These are phyloP conservation scores for Sycophila texana DNA, from an alignment of 2,888 invertebrate genomes.

Conservation along the genomic window DNA sequence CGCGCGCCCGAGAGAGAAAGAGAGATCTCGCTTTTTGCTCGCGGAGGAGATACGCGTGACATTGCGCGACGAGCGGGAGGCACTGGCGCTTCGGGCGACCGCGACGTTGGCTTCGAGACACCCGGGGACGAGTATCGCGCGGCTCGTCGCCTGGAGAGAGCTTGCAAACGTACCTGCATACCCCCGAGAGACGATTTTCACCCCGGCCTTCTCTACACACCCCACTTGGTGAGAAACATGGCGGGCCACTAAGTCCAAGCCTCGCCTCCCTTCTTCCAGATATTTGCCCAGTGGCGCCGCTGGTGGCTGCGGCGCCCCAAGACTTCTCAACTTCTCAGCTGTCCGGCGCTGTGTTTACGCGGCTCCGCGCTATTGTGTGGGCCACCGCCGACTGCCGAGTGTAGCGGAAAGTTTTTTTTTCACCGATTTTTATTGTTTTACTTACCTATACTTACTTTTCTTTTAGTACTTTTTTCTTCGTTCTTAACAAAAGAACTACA, in stretches of 20 bases:
- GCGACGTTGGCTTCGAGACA: too few species aligned
- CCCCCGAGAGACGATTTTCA: constrained; percentile 75
- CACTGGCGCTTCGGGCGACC: not conserved
- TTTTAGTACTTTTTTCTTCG: too few species aligned
- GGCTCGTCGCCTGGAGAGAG: not conserved
- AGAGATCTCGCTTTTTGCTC: too few species aligned
- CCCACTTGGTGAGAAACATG: constrained; percentile 88
- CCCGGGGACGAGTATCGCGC: not conserved
- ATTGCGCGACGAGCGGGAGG: constrained; percentile 65
- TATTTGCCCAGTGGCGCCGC: constrained; percentile 44
- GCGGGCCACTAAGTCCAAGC: constrained; percentile 77
- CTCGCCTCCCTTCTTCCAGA: constrained; percentile 54
- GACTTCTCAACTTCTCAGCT: constrained; percentile 3
- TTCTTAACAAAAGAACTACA: too few species aligned
- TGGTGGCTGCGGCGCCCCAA: not conserved
- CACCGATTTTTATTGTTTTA: too few species aligned
- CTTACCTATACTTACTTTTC: too few species aligned
- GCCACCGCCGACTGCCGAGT: too few species aligned
- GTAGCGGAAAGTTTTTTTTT: not conserved
- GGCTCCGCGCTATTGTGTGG: not conserved
- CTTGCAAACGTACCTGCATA: constrained; percentile 71
- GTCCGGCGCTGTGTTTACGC: not conserved
- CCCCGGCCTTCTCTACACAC: constrained; percentile 77
- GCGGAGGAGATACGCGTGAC: constrained; percentile 60
- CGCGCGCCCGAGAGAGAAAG: not conserved